Conservation (phyloP, 2,113 vertebrate genomes). For the Stictonetta naevosa region DNA sequence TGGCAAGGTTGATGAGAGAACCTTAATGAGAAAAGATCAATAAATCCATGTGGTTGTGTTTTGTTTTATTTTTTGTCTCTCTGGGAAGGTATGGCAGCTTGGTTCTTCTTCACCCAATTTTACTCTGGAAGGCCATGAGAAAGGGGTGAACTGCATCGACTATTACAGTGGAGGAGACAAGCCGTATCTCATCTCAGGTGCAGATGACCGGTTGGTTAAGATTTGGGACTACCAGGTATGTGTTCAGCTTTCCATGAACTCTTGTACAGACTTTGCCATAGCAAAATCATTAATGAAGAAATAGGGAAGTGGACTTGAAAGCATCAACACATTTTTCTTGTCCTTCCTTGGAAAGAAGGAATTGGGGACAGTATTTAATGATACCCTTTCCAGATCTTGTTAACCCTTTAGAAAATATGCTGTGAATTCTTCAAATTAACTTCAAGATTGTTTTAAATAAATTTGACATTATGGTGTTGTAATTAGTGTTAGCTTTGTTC, state of each 20-base stretch:
- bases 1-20: not conserved
- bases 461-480: not conserved
- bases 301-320: not conserved
- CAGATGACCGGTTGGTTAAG: slow-evolving; percentile 96
- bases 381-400: not conserved
- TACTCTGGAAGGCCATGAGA: slow-evolving; percentile 97
- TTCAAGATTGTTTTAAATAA: not conserved
- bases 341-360: not conserved
- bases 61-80: not conserved
- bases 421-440: not conserved
- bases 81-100: slow-evolving; percentile 94
- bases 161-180: slow-evolving; percentile 99
- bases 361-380: not conserved
- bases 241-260: not conserved
- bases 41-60: not conserved
- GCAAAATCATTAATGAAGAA: not conserved
- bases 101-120: slow-evolving; percentile 98
- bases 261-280: not conserved
- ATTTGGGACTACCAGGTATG: slow-evolving; percentile 99
- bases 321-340: not conserved
- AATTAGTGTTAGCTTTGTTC: not conserved
- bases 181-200: slow-evolving; percentile 97
- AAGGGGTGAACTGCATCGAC: slow-evolving; percentile 98
- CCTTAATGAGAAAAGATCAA: not conserved
- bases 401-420: not conserved